Evolutionary conservation across 1,140 invertebrate species (phyloP), one percentile per base, ranked within the genome.

Genomic region (Megathymus violae): DNA sequence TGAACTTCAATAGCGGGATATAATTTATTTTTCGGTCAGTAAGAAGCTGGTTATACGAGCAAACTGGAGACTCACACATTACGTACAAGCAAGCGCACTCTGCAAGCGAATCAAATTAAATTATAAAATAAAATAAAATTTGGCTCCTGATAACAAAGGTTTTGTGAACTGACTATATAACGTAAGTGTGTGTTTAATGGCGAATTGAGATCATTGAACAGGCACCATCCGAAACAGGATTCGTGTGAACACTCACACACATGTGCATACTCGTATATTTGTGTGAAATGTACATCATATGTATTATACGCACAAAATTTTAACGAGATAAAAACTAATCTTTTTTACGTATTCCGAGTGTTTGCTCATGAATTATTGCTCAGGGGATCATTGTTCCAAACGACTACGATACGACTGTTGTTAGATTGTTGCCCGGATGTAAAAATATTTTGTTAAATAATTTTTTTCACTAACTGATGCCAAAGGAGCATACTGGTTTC

Each of bases 281-380:
- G 27, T 31, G 3, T 31, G 27, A 31, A 22, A 3, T 5, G 19
- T 3, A 22, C 5, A 22, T 22, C 19, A n/a, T n/a, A 22, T 22
- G 19, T 22, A 22, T 22, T 22, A 31, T 31, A 31, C 27, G 27
- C 27, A 31, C 7, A 9, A 31, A 31, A 31, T 31, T 31, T 31
- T 31, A 31, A 31, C 27, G 27, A 31, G 27, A 31, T 31, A 31
- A 31, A 31, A 31, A 31, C 27, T 31, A 31, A 31, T 31, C 27
- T 31, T 31, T 31, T 31, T 31, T 9, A 31, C 27, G 27, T 31
- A 31, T 31, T 31, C 27, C 7, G 27, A 31, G 27, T 31, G 27
- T 31, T 31, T 31, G 27, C 27, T 31, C 27, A 31, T 31, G 27
- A 31, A 31, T 31, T 31, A 31, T 31, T 31, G 27, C 27, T 31